Conservation (phyloP, 1,140 invertebrate genomes). For the Diplogasteroides magnus region DNA sequence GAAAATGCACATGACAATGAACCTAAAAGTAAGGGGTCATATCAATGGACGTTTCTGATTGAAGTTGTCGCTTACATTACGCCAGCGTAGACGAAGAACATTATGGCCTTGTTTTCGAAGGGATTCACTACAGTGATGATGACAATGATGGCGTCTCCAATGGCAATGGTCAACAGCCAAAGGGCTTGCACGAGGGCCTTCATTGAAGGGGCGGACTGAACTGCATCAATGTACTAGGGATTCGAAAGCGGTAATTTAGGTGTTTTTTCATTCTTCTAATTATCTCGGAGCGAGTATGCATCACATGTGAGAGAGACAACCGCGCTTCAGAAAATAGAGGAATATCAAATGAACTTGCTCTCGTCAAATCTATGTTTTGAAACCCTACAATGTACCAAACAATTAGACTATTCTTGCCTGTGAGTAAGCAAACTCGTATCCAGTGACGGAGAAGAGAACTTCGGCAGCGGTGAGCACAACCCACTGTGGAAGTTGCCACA, state of each 20-base stretch:
- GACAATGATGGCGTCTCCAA: conserved; percentile 83
- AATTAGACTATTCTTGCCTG: conserved; percentile 53
- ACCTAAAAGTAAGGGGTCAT: no score
- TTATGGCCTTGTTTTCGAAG: conserved; percentile 63
- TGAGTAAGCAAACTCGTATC: conserved; percentile 50
- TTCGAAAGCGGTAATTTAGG: not conserved
- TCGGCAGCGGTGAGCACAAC: conserved; percentile 48
- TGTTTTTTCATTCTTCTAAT: conserved; percentile 9
- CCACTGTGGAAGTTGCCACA: conserved; percentile 54
- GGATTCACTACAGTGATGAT: conserved; percentile 70
- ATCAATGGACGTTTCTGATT: no score
- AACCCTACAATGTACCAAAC: no score
- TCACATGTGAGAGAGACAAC: no score
- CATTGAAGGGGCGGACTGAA: conserved; percentile 58
- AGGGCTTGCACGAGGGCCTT: conserved; percentile 72
- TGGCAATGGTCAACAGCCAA: conserved; percentile 80
- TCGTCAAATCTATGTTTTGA: no score
- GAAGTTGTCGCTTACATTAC: no score
- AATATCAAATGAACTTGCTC: no score
- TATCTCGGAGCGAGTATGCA: not conserved
- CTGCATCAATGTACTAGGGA: no score
- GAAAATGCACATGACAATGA: no score
- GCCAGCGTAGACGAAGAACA: conserved; percentile 33
- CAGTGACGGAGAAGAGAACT: conserved; percentile 53
- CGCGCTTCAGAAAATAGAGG: no score